A percentile compares a stretch with the other conserved stretches of the same genome.
Evolutionary conservation across 2,113 vertebrate species (phyloP).

Genomic region (Osmerus mordax): DNA sequence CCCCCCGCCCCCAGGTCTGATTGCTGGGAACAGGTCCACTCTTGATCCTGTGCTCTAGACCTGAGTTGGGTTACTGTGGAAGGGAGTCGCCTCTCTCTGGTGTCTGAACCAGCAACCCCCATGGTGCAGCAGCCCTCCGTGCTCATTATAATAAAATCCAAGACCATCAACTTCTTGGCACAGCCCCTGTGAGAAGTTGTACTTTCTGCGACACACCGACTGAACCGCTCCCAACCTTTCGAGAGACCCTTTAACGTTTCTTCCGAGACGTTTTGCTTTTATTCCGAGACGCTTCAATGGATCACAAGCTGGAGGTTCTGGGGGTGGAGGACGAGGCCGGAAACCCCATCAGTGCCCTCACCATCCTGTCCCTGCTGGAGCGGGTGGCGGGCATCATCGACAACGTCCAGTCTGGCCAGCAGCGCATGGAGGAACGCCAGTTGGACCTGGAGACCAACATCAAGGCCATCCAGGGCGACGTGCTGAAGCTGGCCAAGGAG

Average conservation of each 20-base stretch:
- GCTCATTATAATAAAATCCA: background rate
- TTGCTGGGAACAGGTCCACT: slow-evolving; percentile 73
- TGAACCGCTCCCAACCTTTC: background rate
- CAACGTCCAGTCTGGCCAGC: slow-evolving; percentile 89
- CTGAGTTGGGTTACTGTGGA: slow-evolving; percentile 59
- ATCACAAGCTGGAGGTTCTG: slow-evolving; percentile 78
- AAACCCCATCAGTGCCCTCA: slow-evolving; percentile 84
- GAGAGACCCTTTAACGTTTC: background rate
- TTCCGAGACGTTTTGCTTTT: background rate
- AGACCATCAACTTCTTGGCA: background rate
- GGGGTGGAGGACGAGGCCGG: slow-evolving; percentile 83
- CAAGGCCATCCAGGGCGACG: slow-evolving; percentile 87
- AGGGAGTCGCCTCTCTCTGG: slow-evolving; percentile 36
- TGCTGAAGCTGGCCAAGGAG: slow-evolving; percentile 87
- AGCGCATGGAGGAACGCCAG: slow-evolving; percentile 91
- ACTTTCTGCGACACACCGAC: background rate
- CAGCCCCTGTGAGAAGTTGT: background rate
- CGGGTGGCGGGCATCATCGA: slow-evolving; percentile 92
- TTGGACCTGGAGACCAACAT: slow-evolving; percentile 85
- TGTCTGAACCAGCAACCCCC: slow-evolving; percentile 19
- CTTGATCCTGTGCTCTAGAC: slow-evolving; percentile 63
- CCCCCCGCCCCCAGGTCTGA: slow-evolving; percentile 24
- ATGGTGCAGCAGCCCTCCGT: slow-evolving; percentile 32
- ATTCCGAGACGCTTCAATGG: slow-evolving; percentile 65
- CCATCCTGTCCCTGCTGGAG: slow-evolving; percentile 90